phyloP scores from a whole-genome alignment of 2,113 vertebrate genomes.

The Phocoena sinus region DNA sequence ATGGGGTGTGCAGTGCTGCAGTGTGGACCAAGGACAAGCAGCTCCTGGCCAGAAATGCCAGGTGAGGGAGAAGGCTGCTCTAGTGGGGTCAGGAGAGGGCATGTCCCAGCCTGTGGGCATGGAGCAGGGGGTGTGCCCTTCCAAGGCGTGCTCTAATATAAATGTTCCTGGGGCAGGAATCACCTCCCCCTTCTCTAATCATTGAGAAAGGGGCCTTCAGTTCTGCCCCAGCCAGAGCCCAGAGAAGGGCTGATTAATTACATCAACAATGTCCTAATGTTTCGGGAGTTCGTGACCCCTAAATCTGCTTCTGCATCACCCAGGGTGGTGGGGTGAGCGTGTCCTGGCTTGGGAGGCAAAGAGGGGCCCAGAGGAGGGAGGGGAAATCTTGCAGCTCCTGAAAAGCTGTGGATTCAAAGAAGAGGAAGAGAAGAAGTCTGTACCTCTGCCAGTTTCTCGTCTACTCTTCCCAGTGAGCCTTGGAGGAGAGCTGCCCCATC shows the following conservation, averaged over 20 bases:
- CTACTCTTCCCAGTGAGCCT: neutral
- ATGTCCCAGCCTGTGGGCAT: neutral
- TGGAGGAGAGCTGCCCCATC: neutral
- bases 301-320: neutral
- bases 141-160: neutral
- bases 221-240: neutral
- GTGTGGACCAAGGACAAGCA: neutral
- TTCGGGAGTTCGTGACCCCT: neutral
- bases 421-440: neutral
- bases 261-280: neutral
- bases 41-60: neutral
- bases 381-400: neutral
- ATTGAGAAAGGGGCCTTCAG: neutral
- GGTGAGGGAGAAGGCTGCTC: neutral
- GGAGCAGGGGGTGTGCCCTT: neutral
- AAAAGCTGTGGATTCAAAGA: neutral
- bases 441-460: neutral
- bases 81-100: neutral
- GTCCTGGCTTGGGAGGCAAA: neutral
- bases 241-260: neutral
- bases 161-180: neutral
- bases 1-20: neutral
- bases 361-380: neutral
- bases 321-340: neutral
- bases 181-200: neutral